Evolutionary conservation across 2,113 vertebrate species (phyloP), one percentile per base, ranked within the genome.

Genomic region (Fregata magnificens): DNA sequence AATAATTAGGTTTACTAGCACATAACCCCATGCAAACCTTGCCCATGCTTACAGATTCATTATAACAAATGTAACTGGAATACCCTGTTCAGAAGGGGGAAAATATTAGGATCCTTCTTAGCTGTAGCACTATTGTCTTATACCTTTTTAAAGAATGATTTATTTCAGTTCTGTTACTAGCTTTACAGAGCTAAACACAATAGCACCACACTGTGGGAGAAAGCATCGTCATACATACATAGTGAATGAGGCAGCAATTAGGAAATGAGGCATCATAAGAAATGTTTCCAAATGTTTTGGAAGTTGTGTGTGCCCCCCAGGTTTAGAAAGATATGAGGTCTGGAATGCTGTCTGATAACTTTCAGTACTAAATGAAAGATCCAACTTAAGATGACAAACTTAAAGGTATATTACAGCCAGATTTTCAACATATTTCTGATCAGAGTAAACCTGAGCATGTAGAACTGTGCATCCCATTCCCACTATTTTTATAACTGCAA

Each of bases 131-230:
- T 90, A 45, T 24, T 88, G 70, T 49, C 53, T 77, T 58, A 40
- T 0, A 61, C 9, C 13, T 49, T 73, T 93, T 88, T 22, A 69
- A 91, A 94, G 53, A 77, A 86, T 56, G 34, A 89, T 76, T 72
- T 76, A 82, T 93, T 89, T 82, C 56, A 72, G 52, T 72, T 70
- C 40, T 32, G 40, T 91, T 82, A 85, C 34, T 34, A 82, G 78
- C 53, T 77, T 91, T 82, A 72, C 49, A 82, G 65, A 91, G 87
- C n/a, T 80, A 85, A 94, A 96, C 90, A 91, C 95, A 96, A 96
- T 42, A 97, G 96, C 93, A 95, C 90, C 92, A 95, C 85, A 11
- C 84, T 80, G 95, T 94, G 96, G 96, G 92, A 90, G 79, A 94
- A 85, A 62, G 42, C 49, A 72, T 0, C 1, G 12, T 61, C 73